phyloP scores from a whole-genome alignment of 2,888 invertebrate genomes.

The Shargacucullia verbasci region DNA sequence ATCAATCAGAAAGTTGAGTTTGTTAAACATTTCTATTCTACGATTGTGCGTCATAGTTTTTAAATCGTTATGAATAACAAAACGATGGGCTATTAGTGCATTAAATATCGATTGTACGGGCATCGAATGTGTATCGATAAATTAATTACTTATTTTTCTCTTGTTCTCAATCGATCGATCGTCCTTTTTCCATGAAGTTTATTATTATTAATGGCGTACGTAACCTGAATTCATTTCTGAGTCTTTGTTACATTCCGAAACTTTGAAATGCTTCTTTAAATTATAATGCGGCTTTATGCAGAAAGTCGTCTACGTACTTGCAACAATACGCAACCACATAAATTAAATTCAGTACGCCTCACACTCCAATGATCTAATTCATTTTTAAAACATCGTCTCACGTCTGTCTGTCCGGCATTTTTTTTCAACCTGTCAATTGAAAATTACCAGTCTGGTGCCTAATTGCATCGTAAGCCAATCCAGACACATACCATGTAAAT shows the following conservation, averaged over 20 bases:
- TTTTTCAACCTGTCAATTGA: slow-evolving; percentile 53
- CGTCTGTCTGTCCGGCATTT: slow-evolving; percentile 34
- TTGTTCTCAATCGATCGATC: slow-evolving; percentile 48
- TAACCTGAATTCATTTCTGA: slow-evolving; percentile 14
- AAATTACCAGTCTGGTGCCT: slow-evolving; percentile 59
- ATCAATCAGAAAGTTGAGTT: slow-evolving; percentile 9
- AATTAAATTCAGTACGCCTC: slow-evolving; percentile 18
- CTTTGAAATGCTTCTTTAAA: slow-evolving; percentile 15
- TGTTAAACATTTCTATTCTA: slow-evolving; percentile 56
- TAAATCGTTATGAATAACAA: slow-evolving; percentile 66
- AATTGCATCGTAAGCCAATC: slow-evolving; percentile 57
- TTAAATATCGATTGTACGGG: slow-evolving; percentile 63
- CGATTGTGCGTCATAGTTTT: slow-evolving; percentile 42
- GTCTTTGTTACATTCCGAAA: slow-evolving; percentile 5
- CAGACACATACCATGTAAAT: background rate
- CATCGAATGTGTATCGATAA: slow-evolving; percentile 59
- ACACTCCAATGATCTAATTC: slow-evolving; percentile 31
- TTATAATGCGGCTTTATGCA: no score
- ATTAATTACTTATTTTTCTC: slow-evolving; percentile 58
- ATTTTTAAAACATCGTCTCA: slow-evolving; percentile 31
- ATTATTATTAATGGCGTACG: slow-evolving; percentile 20
- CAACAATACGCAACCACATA: slow-evolving; percentile 7
- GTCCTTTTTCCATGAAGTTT: slow-evolving; percentile 22
- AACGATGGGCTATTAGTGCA: slow-evolving; percentile 63
- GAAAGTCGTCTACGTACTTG: background rate